phyloP scores from a whole-genome alignment of 2,113 vertebrate species.

The Platysteira castanea region DNA sequence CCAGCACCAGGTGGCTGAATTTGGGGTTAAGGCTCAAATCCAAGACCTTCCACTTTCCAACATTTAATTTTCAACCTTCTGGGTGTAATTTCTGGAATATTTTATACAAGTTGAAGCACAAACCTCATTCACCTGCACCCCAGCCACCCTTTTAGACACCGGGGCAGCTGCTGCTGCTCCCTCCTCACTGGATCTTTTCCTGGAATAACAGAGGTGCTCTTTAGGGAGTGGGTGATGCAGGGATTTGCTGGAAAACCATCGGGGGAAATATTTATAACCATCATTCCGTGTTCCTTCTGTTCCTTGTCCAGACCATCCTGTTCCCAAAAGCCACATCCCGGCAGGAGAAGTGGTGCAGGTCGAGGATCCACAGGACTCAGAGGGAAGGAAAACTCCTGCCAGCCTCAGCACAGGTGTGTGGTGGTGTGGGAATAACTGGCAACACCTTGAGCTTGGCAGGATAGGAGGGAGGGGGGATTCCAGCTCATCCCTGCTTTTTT shows the following conservation, averaged over 20 bases:
- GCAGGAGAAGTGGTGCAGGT: neutral
- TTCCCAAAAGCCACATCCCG: neutral
- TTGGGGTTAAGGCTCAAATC: neutral
- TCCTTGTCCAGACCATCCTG: neutral
- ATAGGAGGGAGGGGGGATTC: neutral
- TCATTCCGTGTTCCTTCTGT: no score
- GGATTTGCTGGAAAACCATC: neutral
- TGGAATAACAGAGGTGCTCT: neutral
- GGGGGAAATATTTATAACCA: neutral
- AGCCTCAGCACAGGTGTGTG: neutral
- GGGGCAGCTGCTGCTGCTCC: neutral
- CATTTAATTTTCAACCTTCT: neutral
- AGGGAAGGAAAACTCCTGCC: neutral
- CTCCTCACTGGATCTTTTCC: neutral
- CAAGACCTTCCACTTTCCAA: fast-evolving
- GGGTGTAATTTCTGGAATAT: neutral
- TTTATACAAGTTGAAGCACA: neutral
- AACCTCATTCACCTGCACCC: neutral
- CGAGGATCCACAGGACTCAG: neutral
- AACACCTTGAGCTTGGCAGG: neutral
- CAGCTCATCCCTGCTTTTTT: neutral
- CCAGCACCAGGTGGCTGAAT: neutral
- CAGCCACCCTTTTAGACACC: neutral
- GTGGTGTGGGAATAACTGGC: neutral
- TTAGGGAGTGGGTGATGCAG: neutral